Evolutionary conservation across 2,113 vertebrate genomes (phyloP).

Genomic region (Callospermophilus lateralis): DNA sequence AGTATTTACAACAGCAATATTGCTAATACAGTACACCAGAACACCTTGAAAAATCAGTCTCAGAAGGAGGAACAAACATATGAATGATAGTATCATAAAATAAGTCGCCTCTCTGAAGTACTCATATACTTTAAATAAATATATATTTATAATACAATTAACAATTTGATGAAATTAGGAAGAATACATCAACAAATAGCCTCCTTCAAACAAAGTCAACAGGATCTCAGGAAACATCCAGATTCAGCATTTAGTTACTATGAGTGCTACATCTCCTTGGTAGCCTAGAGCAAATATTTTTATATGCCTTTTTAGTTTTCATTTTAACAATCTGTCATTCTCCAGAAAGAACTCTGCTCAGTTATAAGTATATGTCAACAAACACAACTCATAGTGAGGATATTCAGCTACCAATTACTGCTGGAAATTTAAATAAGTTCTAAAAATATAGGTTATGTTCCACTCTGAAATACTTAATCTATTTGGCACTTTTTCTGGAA

Average conservation of each 20-base stretch:
- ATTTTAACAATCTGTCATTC: constrained; percentile 49
- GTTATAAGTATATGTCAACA: constrained; percentile 62
- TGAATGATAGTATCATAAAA: constrained; percentile 4
- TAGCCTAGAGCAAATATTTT: constrained; percentile 38
- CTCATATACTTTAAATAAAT: constrained; percentile 37
- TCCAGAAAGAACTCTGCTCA: constrained; percentile 52
- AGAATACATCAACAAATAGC: not conserved
- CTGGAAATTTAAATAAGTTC: constrained; percentile 61
- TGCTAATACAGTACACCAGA: constrained; percentile 17
- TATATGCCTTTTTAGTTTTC: constrained; percentile 40
- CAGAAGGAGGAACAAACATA: constrained; percentile 34
- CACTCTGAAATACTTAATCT: constrained; percentile 60
- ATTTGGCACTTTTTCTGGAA: constrained; percentile 50
- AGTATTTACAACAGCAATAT: constrained; percentile 62
- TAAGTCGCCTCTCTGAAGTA: constrained; percentile 18
- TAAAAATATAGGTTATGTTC: constrained; percentile 53
- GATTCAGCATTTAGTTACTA: not conserved
- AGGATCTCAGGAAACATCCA: not conserved
- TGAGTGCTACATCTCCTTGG: not conserved
- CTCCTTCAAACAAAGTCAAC: not conserved
- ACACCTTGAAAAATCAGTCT: constrained; percentile 65
- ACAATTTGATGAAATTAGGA: constrained; percentile 38
- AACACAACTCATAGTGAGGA: constrained; percentile 13
- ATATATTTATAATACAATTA: constrained; percentile 46
- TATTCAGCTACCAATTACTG: constrained; percentile 53